Evolutionary conservation across 2,797 vertebrate species (phyloP).

Genomic region (Scyliorhinus canicula): DNA sequence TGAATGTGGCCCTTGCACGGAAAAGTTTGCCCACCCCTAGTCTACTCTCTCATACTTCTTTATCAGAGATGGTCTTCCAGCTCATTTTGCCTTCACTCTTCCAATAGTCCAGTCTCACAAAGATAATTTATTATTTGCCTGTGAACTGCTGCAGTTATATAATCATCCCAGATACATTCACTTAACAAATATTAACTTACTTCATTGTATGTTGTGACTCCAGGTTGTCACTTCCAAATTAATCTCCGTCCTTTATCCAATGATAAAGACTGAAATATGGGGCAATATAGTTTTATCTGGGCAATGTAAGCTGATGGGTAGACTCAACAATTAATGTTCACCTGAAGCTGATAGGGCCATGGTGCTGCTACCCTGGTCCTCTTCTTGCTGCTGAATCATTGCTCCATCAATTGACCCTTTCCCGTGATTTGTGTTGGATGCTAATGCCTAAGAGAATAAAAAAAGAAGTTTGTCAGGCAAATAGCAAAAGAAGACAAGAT

Average conservation of each 20-base stretch:
- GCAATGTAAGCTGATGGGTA: not conserved
- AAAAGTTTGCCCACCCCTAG: too few species aligned
- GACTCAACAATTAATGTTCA: not conserved
- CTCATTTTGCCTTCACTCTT: not conserved
- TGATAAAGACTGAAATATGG: not conserved
- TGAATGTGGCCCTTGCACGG: too few species aligned
- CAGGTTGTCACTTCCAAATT: not conserved
- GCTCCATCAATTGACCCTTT: not conserved
- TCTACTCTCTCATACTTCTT: not conserved
- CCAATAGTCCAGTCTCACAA: not conserved
- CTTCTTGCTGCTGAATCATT: not conserved
- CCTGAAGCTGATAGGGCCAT: not conserved
- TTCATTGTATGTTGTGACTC: not conserved
- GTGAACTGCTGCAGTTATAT: too few species aligned
- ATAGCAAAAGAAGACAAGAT: not conserved
- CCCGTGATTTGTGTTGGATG: not conserved
- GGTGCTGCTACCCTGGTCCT: too few species aligned
- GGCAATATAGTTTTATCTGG: not conserved
- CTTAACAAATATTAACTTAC: not conserved
- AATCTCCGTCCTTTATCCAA: not conserved
- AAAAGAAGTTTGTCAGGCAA: not conserved
- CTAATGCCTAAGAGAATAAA: not conserved
- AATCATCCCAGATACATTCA: not conserved
- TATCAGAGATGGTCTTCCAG: not conserved
- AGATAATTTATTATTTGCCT: not conserved